Evolutionary conservation across 2,888 invertebrate species (phyloP), one percentile per base, ranked within the genome.

Genomic region (Drosophila atroscutellata): DNA sequence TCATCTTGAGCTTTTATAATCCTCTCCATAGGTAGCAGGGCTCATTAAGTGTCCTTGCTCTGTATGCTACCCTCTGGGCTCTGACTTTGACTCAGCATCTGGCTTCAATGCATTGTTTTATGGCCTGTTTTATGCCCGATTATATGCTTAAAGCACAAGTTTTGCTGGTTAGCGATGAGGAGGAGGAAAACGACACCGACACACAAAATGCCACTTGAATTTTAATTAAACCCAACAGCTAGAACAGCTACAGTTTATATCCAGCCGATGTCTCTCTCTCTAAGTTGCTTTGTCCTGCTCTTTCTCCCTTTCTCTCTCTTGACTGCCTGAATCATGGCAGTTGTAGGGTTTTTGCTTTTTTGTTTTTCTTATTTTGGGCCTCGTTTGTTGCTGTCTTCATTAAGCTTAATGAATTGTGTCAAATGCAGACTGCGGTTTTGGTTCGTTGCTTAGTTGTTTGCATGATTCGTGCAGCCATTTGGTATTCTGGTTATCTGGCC

Each of bases 201-300:
- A 82, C 75, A 86, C 81, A 80, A 85, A 91, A 89, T 86, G 89
- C 89, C 84, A 83, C 81, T 85, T 80, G 91, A 90, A 91, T 91
- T 91, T 91, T 91, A 91, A 91, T 91, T 91, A 91, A 91, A 91
- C 86, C 81, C 84, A 89, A 89, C 87, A 86, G 89, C 79, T 86
- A 86, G 72, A 56, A 80, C 47, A 62, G 58, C 39, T 39, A n/a
- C 15, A 56, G 45, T 57, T 60, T 57, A 49, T 62, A 55, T 56
- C 52, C 56, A 45, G 56, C 34, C 30, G 39, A 37, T 62, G 32
- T 30, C 13, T 2, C 24, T 47, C 13, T 55, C n/a, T n/a, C 45
- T 34, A 1, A 13, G 13, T 20, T 13, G n/a, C n/a, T 15, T 24
- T 37, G 8, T 24, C 18, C 24, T 26, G 26, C 26, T 26, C 3